Base-by-base conservation (phyloP, 2,797 vertebrate species). In the Scolopax rusticola region DNA sequence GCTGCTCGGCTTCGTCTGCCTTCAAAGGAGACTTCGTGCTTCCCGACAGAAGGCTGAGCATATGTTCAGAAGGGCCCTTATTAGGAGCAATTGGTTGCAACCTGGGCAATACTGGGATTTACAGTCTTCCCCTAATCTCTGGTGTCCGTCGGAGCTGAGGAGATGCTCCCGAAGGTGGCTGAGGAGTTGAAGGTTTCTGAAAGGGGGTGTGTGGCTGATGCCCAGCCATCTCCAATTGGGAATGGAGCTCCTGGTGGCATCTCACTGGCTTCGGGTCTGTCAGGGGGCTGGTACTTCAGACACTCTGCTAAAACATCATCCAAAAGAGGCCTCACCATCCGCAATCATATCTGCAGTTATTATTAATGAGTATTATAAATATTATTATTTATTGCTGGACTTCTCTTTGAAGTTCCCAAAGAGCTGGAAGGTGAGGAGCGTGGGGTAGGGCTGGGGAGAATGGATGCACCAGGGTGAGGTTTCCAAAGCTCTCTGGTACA, bases 191-290 rank as follows among this genome's bases (percentile, higher is more conserved):
- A 61, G 11, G 38, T 47, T 63, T 19, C 13, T 24, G 75, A 33
- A 59, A 33, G 19, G 57, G 30, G 61, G 41, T 14, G 6, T 67
- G 14, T 89, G 85, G 27, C 28, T 4, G 7, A 3, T 57, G 32
- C 12, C 74, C 0, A 0, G 12, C 30, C 0, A 0, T 23, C 41
- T 80, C 21, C 0, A 0, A 0, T 6, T 1, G 1, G 54, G 50
- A 53, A 45, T 15, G 15, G 48, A 27, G 45, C 51, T 83, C 59
- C 51, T 84, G 68, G n/a, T 28, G 30, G 48, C 63, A 59, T 40
- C 9, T 18, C n/a, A 21, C 17, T 3, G 14, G 32, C 45, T 51
- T 27, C 10, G 7, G 59, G 43, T 15, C 32, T 15, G 53, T 27
- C 38, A 21, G 54, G 51, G 59, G 28, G 1, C 8, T 67, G 75